A percentile compares a stretch with the other conserved stretches of the same genome.
phyloP scores from a whole-genome alignment of 92 coral and sea anemone genomes.

The Heteractis magnifica region DNA sequence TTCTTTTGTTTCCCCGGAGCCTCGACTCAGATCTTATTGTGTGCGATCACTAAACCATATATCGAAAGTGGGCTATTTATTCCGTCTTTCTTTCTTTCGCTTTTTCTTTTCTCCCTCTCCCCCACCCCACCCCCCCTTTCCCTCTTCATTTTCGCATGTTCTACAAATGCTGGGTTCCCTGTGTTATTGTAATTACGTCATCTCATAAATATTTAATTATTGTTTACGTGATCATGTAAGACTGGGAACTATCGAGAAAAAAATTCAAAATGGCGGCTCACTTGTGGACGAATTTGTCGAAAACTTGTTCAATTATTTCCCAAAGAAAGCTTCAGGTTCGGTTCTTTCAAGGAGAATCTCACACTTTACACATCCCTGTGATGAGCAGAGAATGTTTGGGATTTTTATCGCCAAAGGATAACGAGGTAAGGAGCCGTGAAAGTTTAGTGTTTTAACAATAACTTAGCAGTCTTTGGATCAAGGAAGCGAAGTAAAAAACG shows the following conservation, averaged over 20 bases:
- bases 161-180: background rate
- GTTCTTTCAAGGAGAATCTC: constrained; percentile 63
- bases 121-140: background rate
- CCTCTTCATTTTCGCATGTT: too few relatives aligned
- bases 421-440: constrained; percentile 50
- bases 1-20: too few relatives aligned
- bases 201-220: background rate
- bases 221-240: constrained; percentile 12
- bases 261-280: constrained; percentile 63
- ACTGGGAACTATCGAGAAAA: constrained; percentile 15
- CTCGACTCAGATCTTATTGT: too few relatives aligned
- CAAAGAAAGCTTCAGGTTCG: constrained; percentile 49
- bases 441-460: background rate
- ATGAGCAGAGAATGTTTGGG: constrained; percentile 81
- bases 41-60: too few relatives aligned
- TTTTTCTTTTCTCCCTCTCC: background rate
- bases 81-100: background rate
- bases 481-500: background rate
- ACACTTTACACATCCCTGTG: constrained; percentile 73
- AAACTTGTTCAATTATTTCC: constrained; percentile 60
- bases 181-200: background rate
- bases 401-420: constrained; percentile 75
- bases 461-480: background rate
- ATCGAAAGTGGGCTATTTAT: too few relatives aligned
- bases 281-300: constrained; percentile 40